phyloP scores from a whole-genome alignment of 1,140 invertebrate genomes.

The Odontomachus brunneus region DNA sequence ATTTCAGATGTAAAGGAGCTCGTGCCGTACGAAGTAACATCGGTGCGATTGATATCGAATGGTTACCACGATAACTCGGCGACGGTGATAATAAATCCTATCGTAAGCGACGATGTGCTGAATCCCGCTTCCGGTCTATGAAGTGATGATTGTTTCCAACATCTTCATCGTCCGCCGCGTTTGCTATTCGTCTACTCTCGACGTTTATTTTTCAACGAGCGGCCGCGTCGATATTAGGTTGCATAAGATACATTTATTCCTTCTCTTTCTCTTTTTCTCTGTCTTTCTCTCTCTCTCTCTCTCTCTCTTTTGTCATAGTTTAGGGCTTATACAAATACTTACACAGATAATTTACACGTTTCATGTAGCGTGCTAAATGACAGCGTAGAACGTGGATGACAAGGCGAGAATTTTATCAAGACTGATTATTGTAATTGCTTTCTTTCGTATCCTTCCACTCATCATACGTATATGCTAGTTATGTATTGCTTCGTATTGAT shows the following conservation, averaged over 20 bases:
- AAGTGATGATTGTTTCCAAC: neutral
- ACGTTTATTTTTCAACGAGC: constrained; percentile 35
- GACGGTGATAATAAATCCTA: constrained; percentile 53
- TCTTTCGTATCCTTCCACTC: neutral
- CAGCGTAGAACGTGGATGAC: neutral
- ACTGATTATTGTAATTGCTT: constrained; percentile 30
- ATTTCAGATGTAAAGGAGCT: constrained; percentile 58
- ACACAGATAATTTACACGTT: neutral
- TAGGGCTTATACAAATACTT: constrained; percentile 17
- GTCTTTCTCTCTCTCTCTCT: too few relatives aligned
- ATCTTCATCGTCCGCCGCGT: constrained; percentile 10
- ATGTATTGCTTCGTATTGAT: neutral
- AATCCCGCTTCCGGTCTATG: constrained; percentile 27
- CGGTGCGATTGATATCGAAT: constrained; percentile 63
- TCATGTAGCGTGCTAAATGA: constrained; percentile 13
- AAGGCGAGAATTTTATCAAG: constrained; percentile 14
- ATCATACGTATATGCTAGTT: neutral
- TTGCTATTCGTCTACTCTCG: constrained; percentile 6
- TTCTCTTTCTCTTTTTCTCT: too few relatives aligned
- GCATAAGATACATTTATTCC: neutral
- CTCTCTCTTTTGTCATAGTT: neutral
- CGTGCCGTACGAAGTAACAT: constrained; percentile 52
- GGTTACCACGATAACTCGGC: constrained; percentile 66
- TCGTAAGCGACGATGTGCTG: constrained; percentile 41
- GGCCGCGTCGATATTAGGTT: neutral